These are phyloP conservation scores for Papio anubis DNA, from an alignment of 2,113 vertebrate species.

Conservation along the genomic window DNA sequence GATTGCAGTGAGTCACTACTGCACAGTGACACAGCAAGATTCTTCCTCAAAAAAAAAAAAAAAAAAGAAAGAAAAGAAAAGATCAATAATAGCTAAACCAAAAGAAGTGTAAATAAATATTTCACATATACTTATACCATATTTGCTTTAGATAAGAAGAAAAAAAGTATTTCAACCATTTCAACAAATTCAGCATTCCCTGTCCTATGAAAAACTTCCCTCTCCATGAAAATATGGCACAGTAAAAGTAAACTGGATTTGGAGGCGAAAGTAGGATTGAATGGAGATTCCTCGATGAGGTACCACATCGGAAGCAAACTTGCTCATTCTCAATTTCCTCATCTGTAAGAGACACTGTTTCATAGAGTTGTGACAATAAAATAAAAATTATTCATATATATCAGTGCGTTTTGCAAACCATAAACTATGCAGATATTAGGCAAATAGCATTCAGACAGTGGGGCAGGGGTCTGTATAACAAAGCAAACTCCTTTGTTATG, in stretches of 20 bases:
- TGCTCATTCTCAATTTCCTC: background rate
- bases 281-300: background rate
- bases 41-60: too few species aligned
- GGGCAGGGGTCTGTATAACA: background rate
- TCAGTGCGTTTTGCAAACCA: background rate
- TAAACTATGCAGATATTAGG: background rate
- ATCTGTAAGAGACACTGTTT: background rate
- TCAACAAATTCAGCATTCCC: background rate
- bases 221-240: background rate
- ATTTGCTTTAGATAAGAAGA: background rate
- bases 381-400: background rate
- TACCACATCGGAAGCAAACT: background rate
- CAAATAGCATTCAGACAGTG: background rate
- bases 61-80: background rate
- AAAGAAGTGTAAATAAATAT: background rate
- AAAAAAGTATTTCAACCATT: background rate
- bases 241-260: background rate
- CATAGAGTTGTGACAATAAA: background rate
- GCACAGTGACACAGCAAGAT: too few species aligned
- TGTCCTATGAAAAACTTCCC: background rate
- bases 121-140: background rate
- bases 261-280: background rate
- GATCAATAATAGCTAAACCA: background rate
- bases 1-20: too few species aligned
- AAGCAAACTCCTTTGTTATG: background rate